Conservation (phyloP, 2,888 invertebrate species). For the Coleophora flavipennella region DNA sequence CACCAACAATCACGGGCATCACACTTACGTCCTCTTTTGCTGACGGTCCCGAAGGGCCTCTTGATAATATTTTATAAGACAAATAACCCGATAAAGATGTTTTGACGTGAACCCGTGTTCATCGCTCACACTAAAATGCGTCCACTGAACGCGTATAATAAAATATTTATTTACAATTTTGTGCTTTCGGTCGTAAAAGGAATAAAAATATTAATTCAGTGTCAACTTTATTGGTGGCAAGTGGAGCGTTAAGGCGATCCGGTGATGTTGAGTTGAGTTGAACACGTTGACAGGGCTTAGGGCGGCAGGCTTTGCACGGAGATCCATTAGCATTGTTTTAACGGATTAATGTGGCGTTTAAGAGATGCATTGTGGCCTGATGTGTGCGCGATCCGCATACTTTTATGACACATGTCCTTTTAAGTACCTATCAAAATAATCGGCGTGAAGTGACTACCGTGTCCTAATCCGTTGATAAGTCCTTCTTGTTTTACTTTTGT, state of each 20-base stretch:
- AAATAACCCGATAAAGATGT: slow-evolving; percentile 73
- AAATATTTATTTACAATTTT: slow-evolving; percentile 67
- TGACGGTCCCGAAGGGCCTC: slow-evolving; percentile 68
- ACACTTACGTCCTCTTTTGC: slow-evolving; percentile 66
- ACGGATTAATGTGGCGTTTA: slow-evolving; percentile 64
- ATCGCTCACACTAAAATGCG: slow-evolving; percentile 71
- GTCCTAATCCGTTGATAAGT: slow-evolving; percentile 43
- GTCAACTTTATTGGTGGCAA: slow-evolving; percentile 67
- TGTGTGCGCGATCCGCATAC: slow-evolving; percentile 53
- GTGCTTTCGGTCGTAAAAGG: slow-evolving; percentile 51
- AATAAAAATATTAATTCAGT: slow-evolving; percentile 64
- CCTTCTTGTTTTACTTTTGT: slow-evolving; percentile 19
- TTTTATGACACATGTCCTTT: slow-evolving; percentile 64
- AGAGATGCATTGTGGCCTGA: slow-evolving; percentile 40
- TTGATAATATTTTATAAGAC: slow-evolving; percentile 73
- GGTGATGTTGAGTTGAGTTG: too few species aligned
- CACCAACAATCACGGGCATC: slow-evolving; percentile 65
- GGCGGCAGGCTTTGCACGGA: slow-evolving; percentile 50
- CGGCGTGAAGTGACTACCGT: slow-evolving; percentile 63
- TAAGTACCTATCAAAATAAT: slow-evolving; percentile 46
- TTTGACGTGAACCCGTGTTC: slow-evolving; percentile 72
- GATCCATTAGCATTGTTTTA: slow-evolving; percentile 73
- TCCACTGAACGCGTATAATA: slow-evolving; percentile 66
- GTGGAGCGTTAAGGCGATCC: slow-evolving; percentile 63
- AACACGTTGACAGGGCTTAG: slow-evolving; percentile 61